A percentile compares a stretch with the other conserved stretches of the same genome.
These are phyloP conservation scores for Meleagris gallopavo DNA, from an alignment of 2,113 vertebrate genomes.

Conservation along the genomic window DNA sequence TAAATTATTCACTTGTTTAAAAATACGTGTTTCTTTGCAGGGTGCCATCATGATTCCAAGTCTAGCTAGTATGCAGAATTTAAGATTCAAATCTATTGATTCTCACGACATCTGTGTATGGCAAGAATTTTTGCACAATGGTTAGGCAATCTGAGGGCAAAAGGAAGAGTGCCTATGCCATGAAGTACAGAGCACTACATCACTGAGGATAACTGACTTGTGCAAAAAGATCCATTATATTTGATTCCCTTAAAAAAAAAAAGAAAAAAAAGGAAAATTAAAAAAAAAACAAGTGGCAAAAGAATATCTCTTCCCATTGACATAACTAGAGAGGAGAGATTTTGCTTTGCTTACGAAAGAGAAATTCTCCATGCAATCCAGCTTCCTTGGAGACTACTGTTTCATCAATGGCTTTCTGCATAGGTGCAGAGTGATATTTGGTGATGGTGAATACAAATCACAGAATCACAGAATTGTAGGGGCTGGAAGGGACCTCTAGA, in stretches of 20 bases:
- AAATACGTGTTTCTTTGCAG: slow-evolving; percentile 12
- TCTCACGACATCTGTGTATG: background rate
- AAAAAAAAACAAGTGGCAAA: too few species aligned
- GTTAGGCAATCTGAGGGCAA: background rate
- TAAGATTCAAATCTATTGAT: background rate
- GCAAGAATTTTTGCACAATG: background rate
- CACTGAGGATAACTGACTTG: background rate
- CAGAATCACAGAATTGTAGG: too few species aligned
- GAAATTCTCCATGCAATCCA: background rate
- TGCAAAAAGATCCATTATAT: background rate
- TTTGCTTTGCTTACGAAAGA: background rate
- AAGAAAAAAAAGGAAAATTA: too few species aligned
- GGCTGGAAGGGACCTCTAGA: too few species aligned
- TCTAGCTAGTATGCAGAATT: slow-evolving; percentile 25
- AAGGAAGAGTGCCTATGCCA: background rate
- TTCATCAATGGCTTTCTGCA: background rate
- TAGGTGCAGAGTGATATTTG: background rate
- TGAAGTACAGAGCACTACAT: background rate
- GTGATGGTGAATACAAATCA: too few species aligned
- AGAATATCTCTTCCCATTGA: background rate
- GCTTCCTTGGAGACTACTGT: too few species aligned
- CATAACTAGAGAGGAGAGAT: background rate
- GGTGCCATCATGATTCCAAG: background rate
- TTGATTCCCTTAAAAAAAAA: background rate
- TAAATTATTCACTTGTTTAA: background rate